A percentile compares a stretch with the other conserved stretches of the same genome.
Evolutionary conservation across 2,888 invertebrate species (phyloP).

Genomic region (Orthosia gothica): DNA sequence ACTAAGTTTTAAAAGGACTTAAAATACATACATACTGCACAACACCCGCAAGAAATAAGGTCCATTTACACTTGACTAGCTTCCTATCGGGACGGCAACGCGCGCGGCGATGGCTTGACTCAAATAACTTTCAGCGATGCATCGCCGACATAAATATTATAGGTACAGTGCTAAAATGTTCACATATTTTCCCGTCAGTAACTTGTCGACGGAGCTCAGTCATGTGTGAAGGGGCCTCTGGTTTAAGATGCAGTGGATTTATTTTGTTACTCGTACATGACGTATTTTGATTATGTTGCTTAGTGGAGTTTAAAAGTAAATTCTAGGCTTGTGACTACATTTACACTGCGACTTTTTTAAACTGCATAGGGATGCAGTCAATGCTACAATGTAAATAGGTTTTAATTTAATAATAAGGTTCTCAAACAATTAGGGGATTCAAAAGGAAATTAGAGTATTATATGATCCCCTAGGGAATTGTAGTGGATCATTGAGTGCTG

Average conservation of each 20-base stretch:
- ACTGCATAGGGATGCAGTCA: too few species aligned
- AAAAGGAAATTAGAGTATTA: too few species aligned
- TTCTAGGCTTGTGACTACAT: neutral
- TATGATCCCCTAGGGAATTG: too few species aligned
- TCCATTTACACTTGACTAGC: constrained; percentile 17
- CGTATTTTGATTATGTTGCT: neutral
- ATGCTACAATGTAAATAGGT: too few species aligned
- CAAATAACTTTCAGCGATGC: constrained; percentile 12
- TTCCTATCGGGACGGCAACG: neutral
- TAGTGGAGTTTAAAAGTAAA: neutral
- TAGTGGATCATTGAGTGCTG: too few species aligned
- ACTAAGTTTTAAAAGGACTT: neutral
- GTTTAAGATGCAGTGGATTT: too few species aligned
- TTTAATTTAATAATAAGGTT: too few species aligned
- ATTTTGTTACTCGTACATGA: neutral
- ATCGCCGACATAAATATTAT: neutral
- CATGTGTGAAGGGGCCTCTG: constrained; percentile 10
- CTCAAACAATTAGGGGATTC: too few species aligned
- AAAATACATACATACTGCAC: neutral
- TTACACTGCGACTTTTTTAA: too few species aligned
- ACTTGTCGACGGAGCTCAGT: constrained; percentile 5
- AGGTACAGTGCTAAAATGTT: constrained; percentile 20
- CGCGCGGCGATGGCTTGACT: neutral
- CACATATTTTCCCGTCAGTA: constrained; percentile 16
- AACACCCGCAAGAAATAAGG: neutral